Evolutionary conservation across 2,113 vertebrate species (phyloP).

Genomic region (Tichodroma muraria): DNA sequence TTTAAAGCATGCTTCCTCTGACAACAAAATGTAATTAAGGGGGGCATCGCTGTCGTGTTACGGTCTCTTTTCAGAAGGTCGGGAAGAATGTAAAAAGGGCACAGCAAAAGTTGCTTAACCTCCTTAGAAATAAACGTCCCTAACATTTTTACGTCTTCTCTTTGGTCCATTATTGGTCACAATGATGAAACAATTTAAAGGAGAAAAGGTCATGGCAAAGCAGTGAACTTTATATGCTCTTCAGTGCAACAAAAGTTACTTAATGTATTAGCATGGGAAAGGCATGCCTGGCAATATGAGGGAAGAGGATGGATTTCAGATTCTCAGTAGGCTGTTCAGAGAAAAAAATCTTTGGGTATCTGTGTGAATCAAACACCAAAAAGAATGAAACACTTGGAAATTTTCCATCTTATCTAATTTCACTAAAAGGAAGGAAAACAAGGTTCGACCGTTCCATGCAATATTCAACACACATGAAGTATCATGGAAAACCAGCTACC

Average conservation of each 20-base stretch:
- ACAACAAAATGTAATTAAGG: slow-evolving; percentile 66
- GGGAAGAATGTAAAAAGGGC: slow-evolving; percentile 45
- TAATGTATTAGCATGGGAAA: slow-evolving; percentile 37
- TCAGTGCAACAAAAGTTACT: slow-evolving; percentile 32
- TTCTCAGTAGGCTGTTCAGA: neutral
- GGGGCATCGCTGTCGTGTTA: slow-evolving; percentile 44
- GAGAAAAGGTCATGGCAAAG: slow-evolving; percentile 57
- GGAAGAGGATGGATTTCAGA: slow-evolving; percentile 23
- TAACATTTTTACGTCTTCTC: slow-evolving; percentile 45
- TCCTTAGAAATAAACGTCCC: slow-evolving; percentile 16
- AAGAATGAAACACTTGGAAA: neutral
- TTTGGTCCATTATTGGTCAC: slow-evolving; percentile 45
- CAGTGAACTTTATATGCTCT: slow-evolving; percentile 45
- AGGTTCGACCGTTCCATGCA: neutral
- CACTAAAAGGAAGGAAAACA: neutral
- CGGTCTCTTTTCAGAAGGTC: slow-evolving; percentile 43
- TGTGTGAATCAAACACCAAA: neutral
- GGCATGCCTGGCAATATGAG: neutral
- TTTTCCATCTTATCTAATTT: neutral
- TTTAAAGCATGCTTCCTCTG: slow-evolving; percentile 61
- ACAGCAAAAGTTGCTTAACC: slow-evolving; percentile 50
- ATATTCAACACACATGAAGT: neutral
- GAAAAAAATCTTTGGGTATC: neutral
- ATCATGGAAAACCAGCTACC: neutral
- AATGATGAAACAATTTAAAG: slow-evolving; percentile 67